Base-by-base conservation (phyloP, 2,888 invertebrate genomes). In the Ectemnius lituratus region DNA sequence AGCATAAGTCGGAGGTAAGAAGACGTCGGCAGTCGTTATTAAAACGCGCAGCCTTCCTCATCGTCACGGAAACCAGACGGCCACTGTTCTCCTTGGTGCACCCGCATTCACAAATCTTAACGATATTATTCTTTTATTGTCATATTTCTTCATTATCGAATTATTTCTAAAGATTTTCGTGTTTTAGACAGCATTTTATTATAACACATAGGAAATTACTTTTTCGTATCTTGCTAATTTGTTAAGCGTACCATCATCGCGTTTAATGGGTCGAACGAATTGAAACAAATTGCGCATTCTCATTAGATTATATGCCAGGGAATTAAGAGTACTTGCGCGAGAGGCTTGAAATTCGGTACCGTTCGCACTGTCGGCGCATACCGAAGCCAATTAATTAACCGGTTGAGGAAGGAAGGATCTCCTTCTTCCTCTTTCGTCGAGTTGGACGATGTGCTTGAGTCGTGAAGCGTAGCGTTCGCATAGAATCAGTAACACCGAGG, bases 1-100 rank as follows among this genome's bases (percentile, higher is more conserved):
- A 52, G 16, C 52, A 5, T 16, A 86, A 86, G 85, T 84, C 82
- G 87, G 77, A 80, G 86, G 86, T 86, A 88, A 86, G 82, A 85
- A 85, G 85, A 85, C 77, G 83, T 85, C 84, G 82, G 83, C 81
- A 84, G 76, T 83, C 82, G 85, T 86, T 87, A 90, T 90, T 89
- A 89, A 90, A 89, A 88, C 85, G 84, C 80, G 84, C 87, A 86
- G 86, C 79, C 85, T 86, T 79, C 80, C 79, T 80, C 80, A 83
- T 83, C 88, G 88, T 89, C 87, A 89, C 88, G 88, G 88, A 89
- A 88, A 85, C 82, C 88, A 84, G 84, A 75, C 82, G 79, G 83
- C 79, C 80, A 75, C 83, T 80, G 80, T 85, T 85, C 82, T 76
- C 73, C 59, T 69, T 70, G 45, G 23, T 67, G 47, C 56, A 63